Evolutionary conservation across 2,113 vertebrate genomes (phyloP).

Genomic region (Gallinago paraguaiae): DNA sequence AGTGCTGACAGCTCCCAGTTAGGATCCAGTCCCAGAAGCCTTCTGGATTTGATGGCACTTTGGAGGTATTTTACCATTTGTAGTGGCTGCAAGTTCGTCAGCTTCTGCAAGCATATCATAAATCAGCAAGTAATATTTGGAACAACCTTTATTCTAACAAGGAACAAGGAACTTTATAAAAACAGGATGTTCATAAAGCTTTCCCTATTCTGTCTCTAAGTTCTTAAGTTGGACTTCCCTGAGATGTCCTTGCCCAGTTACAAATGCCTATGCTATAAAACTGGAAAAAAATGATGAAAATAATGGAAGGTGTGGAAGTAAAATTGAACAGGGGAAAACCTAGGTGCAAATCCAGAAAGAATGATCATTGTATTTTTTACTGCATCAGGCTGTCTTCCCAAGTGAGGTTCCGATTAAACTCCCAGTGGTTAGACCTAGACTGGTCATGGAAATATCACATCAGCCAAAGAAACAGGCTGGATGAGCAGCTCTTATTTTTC

Average conservation of each 20-base stretch:
- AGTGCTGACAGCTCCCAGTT: not conserved
- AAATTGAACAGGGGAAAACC: not conserved
- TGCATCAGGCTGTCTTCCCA: not conserved
- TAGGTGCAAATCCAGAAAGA: not conserved
- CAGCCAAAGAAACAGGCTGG: not conserved
- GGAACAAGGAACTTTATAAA: not conserved
- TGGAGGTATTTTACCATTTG: not conserved
- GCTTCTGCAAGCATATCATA: not conserved
- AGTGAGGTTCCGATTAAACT: not conserved
- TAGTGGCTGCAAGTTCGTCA: not conserved
- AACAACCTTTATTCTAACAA: not conserved
- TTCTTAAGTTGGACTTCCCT: not conserved
- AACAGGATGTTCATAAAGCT: not conserved
- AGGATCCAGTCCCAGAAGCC: not conserved
- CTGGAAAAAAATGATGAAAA: not conserved
- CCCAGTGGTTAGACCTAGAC: not conserved
- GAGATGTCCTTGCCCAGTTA: not conserved
- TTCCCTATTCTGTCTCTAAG: not conserved
- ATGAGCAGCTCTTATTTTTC: not conserved
- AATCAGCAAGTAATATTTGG: not conserved
- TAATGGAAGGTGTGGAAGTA: not conserved
- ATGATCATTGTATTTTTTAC: rapidly evolving
- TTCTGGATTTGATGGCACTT: not conserved
- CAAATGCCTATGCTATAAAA: not conserved
- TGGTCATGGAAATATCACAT: not conserved